Conservation (phyloP, 2,888 invertebrate genomes). For the Ptilodon capucinus region DNA sequence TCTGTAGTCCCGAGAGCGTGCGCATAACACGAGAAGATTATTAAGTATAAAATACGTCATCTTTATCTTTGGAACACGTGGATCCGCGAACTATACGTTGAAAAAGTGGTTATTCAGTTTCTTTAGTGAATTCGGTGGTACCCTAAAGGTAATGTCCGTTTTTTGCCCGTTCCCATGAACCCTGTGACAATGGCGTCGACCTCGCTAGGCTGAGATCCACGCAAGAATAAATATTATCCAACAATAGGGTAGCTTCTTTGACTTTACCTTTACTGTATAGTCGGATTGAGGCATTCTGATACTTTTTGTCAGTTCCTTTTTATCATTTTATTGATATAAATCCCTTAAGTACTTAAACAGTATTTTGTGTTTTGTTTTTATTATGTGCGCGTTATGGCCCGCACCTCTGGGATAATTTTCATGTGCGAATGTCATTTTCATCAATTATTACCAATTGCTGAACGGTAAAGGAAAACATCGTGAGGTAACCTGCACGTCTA, state of each 20-base stretch:
- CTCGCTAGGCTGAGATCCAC: conserved; percentile 77
- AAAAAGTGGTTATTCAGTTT: conserved; percentile 79
- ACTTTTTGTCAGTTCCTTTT: conserved; percentile 2
- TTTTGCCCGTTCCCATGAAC: conserved; percentile 82
- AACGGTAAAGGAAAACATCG: no score
- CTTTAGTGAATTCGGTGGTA: conserved; percentile 59
- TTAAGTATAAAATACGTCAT: conserved; percentile 52
- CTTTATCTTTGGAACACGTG: conserved; percentile 74
- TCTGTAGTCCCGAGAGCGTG: conserved; percentile 22
- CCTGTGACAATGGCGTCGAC: conserved; percentile 75
- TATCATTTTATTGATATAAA: neutral
- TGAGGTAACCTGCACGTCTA: no score
- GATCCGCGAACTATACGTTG: conserved; percentile 57
- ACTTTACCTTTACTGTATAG: conserved; percentile 58
- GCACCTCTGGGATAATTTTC: no score
- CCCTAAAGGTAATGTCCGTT: conserved; percentile 71
- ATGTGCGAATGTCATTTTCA: no score
- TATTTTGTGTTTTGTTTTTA: no score
- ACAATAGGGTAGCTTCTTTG: conserved; percentile 80
- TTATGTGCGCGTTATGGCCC: no score
- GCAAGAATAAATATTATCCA: conserved; percentile 80
- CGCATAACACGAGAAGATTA: conserved; percentile 66
- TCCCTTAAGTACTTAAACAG: no score
- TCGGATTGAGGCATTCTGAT: conserved; percentile 43
- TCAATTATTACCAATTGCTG: no score